phyloP scores from a whole-genome alignment of 2,888 invertebrate genomes.

The Aspidiotus rigidus region DNA sequence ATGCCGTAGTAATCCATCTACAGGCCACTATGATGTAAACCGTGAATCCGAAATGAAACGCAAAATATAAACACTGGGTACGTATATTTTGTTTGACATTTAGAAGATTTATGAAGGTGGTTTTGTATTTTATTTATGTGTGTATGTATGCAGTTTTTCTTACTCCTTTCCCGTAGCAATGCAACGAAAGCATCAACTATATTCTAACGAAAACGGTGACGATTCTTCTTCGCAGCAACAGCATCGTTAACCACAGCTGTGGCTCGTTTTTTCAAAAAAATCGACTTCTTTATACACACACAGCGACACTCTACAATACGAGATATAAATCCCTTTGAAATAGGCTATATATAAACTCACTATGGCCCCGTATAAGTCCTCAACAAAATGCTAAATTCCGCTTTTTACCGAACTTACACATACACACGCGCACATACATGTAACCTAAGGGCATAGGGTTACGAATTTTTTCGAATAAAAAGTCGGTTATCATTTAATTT shows the following conservation, averaged over 20 bases:
- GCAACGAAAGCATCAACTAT: too few relatives aligned
- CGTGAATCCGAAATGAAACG: too few relatives aligned
- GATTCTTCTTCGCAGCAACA: slow-evolving; percentile 10
- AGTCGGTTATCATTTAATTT: background rate
- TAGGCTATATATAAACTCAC: slow-evolving; percentile 26
- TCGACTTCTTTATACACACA: slow-evolving; percentile 19
- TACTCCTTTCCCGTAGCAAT: background rate
- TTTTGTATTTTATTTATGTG: background rate
- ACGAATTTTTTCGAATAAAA: too few relatives aligned
- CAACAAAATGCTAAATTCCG: slow-evolving; percentile 2
- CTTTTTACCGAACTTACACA: background rate
- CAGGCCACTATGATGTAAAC: too few relatives aligned
- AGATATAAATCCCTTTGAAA: slow-evolving; percentile 22
- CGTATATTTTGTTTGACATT: slow-evolving; percentile 23
- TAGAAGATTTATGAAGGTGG: slow-evolving; percentile 20
- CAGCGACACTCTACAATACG: too few relatives aligned
- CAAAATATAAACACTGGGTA: background rate
- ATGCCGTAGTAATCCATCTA: too few relatives aligned
- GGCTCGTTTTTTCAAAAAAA: slow-evolving; percentile 25
- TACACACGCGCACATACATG: too few relatives aligned
- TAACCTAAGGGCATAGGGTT: too few relatives aligned
- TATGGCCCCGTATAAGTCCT: slow-evolving; percentile 1
- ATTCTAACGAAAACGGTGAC: too few relatives aligned
- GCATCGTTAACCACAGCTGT: slow-evolving; percentile 29
- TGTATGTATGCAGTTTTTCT: background rate